phyloP scores from a whole-genome alignment of 2,888 invertebrate genomes.

The Lysandra bellargus region DNA sequence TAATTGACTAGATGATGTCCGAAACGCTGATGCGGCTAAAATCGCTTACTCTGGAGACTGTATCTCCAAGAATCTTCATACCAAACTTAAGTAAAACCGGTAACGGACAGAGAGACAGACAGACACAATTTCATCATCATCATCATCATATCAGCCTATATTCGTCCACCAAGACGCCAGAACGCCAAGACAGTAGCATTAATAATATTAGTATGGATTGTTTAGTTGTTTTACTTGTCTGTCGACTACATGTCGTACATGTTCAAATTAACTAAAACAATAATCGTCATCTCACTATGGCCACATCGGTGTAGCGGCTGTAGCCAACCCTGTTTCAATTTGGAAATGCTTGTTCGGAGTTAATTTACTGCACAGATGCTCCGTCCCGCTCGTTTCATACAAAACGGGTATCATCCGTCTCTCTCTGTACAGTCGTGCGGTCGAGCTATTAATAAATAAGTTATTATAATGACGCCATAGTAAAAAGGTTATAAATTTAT shows the following conservation, averaged over 20 bases:
- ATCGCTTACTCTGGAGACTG: no score
- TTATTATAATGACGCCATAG: not conserved
- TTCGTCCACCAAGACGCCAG: no score
- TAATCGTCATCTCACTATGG: not conserved
- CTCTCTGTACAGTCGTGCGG: not conserved
- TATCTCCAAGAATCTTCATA: no score
- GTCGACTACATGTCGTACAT: not conserved
- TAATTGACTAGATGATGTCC: no score
- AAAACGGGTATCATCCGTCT: not conserved
- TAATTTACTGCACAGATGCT: not conserved
- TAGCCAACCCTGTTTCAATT: not conserved
- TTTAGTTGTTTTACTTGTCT: not conserved
- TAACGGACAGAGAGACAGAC: no score
- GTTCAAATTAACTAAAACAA: not conserved
- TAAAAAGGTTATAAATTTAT: constrained; percentile 35
- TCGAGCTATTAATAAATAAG: constrained; percentile 1
- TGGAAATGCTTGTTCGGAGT: not conserved
- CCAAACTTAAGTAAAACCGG: no score
- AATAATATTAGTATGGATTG: no score
- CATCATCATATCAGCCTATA: no score
- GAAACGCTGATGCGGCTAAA: no score
- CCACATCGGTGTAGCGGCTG: not conserved
- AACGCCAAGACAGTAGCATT: no score
- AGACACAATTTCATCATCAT: no score
- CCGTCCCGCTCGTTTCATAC: not conserved